Percentiles rank a stretch among this genome's conserved stretches.
These are phyloP conservation scores for Catamblyrhynchus diadema DNA, from an alignment of 2,797 vertebrate species.

Conservation along the genomic window DNA sequence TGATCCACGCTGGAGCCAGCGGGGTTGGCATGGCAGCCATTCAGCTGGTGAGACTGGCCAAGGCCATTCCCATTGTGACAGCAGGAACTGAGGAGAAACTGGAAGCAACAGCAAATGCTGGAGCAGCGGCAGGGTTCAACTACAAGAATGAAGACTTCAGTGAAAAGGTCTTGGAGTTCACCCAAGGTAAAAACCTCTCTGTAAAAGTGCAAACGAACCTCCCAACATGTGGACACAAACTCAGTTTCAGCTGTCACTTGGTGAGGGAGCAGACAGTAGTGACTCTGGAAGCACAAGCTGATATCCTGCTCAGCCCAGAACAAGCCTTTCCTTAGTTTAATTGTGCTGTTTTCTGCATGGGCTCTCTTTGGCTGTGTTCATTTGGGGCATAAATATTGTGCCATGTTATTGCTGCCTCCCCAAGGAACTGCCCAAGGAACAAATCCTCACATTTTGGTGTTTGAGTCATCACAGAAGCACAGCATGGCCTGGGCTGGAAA, in stretches of 20 bases:
- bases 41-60: constrained; percentile 80
- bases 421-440: not conserved
- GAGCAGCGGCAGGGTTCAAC: constrained; percentile 84
- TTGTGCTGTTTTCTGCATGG: not conserved
- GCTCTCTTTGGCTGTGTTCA: not conserved
- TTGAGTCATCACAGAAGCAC: not conserved
- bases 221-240: fast-evolving
- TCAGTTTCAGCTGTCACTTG: not conserved
- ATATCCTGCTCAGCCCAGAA: not conserved
- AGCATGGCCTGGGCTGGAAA: not conserved
- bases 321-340: not conserved
- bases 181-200: constrained; percentile 72
- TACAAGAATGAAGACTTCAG: constrained; percentile 82
- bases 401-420: not conserved
- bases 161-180: constrained; percentile 76
- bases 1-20: constrained; percentile 84
- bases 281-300: not conserved
- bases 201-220: not conserved
- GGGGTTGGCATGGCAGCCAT: constrained; percentile 86
- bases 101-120: constrained; percentile 68
- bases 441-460: not conserved
- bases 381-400: not conserved
- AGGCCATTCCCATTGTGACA: constrained; percentile 81
- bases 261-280: not conserved
- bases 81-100: constrained; percentile 82